These are phyloP conservation scores for Sebastes hubbsi DNA, from an alignment of 2,797 vertebrate species.

Conservation along the genomic window DNA sequence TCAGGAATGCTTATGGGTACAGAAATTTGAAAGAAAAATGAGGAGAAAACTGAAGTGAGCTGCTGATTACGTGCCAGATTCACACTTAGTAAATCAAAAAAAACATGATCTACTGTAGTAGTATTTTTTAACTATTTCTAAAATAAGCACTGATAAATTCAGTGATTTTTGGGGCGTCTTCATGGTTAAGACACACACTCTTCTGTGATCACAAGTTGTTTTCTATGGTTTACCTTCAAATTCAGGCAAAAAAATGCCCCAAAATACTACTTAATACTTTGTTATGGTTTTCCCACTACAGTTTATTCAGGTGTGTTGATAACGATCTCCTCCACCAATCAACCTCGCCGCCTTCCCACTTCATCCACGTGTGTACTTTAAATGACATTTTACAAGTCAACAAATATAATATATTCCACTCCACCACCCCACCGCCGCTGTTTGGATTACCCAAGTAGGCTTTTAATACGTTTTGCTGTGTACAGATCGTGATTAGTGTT, in stretches of 20 bases:
- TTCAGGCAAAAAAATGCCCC: not conserved
- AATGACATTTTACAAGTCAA: constrained; percentile 44
- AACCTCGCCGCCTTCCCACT: not conserved
- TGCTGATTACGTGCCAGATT: not conserved
- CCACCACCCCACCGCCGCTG: not conserved
- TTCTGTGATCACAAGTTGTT: not conserved
- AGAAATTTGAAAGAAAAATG: not conserved
- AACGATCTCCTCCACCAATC: not conserved
- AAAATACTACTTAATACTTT: not conserved
- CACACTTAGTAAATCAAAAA: not conserved
- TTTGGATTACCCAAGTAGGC: constrained; percentile 27
- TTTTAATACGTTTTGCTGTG: constrained; percentile 14
- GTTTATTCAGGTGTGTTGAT: constrained; percentile 61
- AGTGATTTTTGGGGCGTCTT: not conserved
- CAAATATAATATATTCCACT: constrained; percentile 17
- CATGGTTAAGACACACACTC: not conserved
- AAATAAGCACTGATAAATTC: not conserved
- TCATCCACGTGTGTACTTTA: constrained; percentile 36
- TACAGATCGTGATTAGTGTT: constrained; percentile 10
- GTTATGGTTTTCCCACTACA: not conserved
- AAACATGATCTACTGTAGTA: not conserved
- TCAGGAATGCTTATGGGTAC: not conserved
- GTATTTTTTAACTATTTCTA: not conserved
- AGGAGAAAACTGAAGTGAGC: not conserved
- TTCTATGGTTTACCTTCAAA: not conserved